Evolutionary conservation across 2,888 invertebrate genomes (phyloP), one percentile per base, ranked within the genome.

Genomic region (Lottia gigantea): DNA sequence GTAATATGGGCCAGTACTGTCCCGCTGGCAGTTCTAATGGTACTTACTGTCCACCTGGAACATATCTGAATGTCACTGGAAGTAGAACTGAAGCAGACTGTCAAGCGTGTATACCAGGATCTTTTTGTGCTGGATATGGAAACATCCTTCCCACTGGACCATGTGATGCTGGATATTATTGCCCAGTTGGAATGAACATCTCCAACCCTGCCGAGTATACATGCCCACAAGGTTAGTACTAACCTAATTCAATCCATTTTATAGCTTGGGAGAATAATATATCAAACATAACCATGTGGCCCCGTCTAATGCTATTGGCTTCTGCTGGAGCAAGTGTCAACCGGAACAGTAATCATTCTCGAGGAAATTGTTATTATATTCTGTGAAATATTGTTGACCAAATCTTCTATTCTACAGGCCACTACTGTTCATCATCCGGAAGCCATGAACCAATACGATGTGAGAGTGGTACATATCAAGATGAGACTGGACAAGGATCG

Each of bases 111-210:
- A 80, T 80, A 2, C 80, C 77, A 64, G 86, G 86, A 4, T 74
- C 68, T 15, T 87, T 85, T 76, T 87, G 87, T 75, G 79, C 74
- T 61, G 86, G 86, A 14, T 84, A 85, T 64, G 86, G 86, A 15
- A 85, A 85, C 74, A 75, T 64, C 11, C 68, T 68, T 16, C 81
- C 81, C 15, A 80, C 80, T 7, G 86, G 80, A 1, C 73, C 70
- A 0, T 87, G 87, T 78, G 74, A 69, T 19, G 78, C 74, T 4
- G 87, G 87, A 11, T 86, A 82, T 70, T 86, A 85, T 75, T 87
- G 87, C 67, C 86, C 85, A 0, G 23, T 78, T 1, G 84, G 86
- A 55, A 83, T 83, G 82, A 81, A 78, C 64, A 67, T 78, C 8
- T 78, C 82, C 14, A 78, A 73, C 19, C 86, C 86, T 4, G 72